phyloP scores from a whole-genome alignment of 2,888 invertebrate species.

The Sinohyriopsis cumingii region DNA sequence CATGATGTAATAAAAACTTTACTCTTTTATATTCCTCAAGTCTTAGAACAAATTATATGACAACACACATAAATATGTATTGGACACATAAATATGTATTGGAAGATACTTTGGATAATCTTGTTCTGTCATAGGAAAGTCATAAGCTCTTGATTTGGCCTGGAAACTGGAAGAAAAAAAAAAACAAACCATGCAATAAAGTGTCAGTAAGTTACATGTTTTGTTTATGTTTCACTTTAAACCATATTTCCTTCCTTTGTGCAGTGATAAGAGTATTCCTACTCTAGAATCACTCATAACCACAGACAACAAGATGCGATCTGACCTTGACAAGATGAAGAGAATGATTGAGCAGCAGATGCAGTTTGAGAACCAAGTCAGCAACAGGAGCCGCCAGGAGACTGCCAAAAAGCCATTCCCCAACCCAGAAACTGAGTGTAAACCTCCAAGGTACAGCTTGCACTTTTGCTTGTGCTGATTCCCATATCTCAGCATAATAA shows the following conservation, averaged over 20 bases:
- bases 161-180: neutral
- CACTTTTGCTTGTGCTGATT: too few species aligned
- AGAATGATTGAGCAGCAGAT: conserved; percentile 73
- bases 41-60: too few species aligned
- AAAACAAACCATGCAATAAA: neutral
- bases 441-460: conserved; percentile 62
- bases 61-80: too few species aligned
- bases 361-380: conserved; percentile 65
- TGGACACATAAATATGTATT: too few species aligned
- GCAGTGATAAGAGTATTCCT: conserved; percentile 91
- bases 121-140: too few species aligned
- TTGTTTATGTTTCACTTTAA: too few species aligned
- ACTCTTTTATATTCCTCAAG: too few species aligned
- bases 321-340: conserved; percentile 80
- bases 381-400: conserved; percentile 53
- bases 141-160: neutral
- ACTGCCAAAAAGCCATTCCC: conserved; percentile 66
- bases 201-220: too few species aligned
- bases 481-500: too few species aligned
- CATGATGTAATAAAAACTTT: too few species aligned
- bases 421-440: conserved; percentile 73
- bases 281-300: conserved; percentile 84
- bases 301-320: conserved; percentile 73
- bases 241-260: conserved; percentile 1
- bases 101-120: too few species aligned